A percentile compares a stretch with the other conserved stretches of the same genome.
These are phyloP conservation scores for Spisula subtruncata DNA, from an alignment of 2,888 invertebrate species.

Conservation along the genomic window DNA sequence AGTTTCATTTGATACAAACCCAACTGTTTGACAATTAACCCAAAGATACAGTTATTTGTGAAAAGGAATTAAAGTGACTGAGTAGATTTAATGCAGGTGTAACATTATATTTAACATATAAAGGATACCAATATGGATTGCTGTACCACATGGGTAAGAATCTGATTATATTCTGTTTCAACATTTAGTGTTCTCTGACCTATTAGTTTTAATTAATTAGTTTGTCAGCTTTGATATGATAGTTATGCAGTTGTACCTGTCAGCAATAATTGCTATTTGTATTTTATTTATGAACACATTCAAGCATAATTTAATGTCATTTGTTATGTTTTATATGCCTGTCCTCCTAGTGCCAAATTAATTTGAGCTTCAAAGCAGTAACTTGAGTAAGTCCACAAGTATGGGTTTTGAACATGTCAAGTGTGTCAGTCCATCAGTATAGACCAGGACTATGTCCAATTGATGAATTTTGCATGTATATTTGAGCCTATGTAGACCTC, in stretches of 20 bases:
- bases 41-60: not conserved
- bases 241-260: not conserved
- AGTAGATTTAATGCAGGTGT: not conserved
- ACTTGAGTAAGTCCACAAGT: too few relatives aligned
- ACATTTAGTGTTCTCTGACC: not conserved
- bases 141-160: conserved; percentile 47
- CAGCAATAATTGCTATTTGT: not conserved
- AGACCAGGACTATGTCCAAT: too few relatives aligned
- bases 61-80: not conserved
- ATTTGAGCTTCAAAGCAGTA: too few relatives aligned
- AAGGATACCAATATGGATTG: conserved; percentile 41
- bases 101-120: not conserved
- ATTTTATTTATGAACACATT: not conserved
- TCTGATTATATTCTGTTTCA: conserved; percentile 22
- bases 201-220: not conserved
- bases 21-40: not conserved
- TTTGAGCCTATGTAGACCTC: too few relatives aligned
- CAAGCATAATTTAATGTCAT: not conserved
- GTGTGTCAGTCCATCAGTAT: too few relatives aligned
- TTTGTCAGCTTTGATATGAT: not conserved
- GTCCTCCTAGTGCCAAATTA: too few relatives aligned
- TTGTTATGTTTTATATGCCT: too few relatives aligned
- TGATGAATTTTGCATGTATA: too few relatives aligned
- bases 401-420: too few relatives aligned
- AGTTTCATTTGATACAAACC: not conserved